Evolutionary conservation across 2,888 invertebrate genomes (phyloP), one percentile per base, ranked within the genome.

Genomic region (Volucella bombylans): DNA sequence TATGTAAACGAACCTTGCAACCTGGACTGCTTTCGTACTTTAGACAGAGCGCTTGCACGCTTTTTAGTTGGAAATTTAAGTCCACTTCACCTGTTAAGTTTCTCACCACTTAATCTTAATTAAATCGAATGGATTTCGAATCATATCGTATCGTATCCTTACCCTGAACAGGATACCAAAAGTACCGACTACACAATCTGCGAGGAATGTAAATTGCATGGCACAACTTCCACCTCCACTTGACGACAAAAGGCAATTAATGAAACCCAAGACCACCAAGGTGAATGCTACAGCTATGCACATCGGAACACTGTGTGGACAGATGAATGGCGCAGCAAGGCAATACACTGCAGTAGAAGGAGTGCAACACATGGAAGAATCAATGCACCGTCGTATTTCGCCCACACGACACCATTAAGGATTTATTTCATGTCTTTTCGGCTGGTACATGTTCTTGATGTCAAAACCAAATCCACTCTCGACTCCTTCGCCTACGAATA

Each of bases 61-160:
- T 54, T 72, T 50, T 68, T 62, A 82, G 82, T 86, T 87, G 68
- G 69, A 86, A 87, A 86, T 87, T 82, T 86, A 88, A 88, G 87
- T 87, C 81, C 86, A 88, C 50, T 62, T 86, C 87, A 88, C 88
- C 87, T 87, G 88, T 86, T 87, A 82, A 86, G 87, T 85, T 87
- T 87, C 87, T 87, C 87, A 87, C 83, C 87, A 80, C 87, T 87
- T 88, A 87, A 87, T 88, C 88, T 88, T 88, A 88, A 88, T 88
- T 88, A 88, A 88, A 88, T 88, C 87, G 87, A 86, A 88, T 87
- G 86, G 87, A 87, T 87, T 87, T 86, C 81, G 71, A 61, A 74
- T 74, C 80, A n/a, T n/a, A n/a, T n/a, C 71, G 65, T 68, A 62
- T 61, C 14, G 31, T 31, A 31, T 31, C 31, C 31, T 31, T 31